Evolutionary conservation across 1,140 invertebrate genomes (phyloP).

Genomic region (Drosophila burlai): DNA sequence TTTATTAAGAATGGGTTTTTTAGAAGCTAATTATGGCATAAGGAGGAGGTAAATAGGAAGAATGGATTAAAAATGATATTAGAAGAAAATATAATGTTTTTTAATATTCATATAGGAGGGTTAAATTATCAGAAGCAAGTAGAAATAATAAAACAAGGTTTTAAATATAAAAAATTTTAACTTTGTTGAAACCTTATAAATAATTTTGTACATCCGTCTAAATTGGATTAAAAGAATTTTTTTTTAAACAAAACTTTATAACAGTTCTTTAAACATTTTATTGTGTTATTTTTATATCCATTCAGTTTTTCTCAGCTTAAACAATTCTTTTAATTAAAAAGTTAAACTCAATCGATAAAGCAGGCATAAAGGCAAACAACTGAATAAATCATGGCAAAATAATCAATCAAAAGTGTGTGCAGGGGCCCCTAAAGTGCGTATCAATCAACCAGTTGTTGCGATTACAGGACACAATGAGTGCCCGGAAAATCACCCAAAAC

Average conservation of each 20-base stretch:
- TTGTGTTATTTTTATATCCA: not conserved
- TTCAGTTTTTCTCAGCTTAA: not conserved
- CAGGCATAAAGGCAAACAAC: not conserved
- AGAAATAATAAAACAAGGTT: not conserved
- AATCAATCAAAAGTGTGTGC: slow-evolving; percentile 36
- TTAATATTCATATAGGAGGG: not conserved
- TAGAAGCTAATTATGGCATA: not conserved
- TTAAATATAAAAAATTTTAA: not conserved
- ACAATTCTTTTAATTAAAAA: slow-evolving; percentile 9
- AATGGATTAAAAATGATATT: no score
- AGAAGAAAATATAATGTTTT: not conserved
- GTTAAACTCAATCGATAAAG: not conserved
- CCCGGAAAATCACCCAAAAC: slow-evolving; percentile 28
- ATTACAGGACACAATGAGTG: slow-evolving; percentile 35
- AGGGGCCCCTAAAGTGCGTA: slow-evolving; percentile 14
- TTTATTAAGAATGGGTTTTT: not conserved
- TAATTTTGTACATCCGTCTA: no score
- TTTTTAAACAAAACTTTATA: no score
- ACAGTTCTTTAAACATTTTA: no score
- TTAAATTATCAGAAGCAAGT: not conserved
- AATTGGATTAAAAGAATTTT: no score
- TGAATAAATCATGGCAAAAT: slow-evolving; percentile 32
- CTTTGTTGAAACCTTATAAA: no score
- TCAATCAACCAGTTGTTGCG: slow-evolving; percentile 23
- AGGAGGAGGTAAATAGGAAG: no score